Base-by-base conservation (phyloP, 2,797 vertebrate species). In the Danio kyathit region DNA sequence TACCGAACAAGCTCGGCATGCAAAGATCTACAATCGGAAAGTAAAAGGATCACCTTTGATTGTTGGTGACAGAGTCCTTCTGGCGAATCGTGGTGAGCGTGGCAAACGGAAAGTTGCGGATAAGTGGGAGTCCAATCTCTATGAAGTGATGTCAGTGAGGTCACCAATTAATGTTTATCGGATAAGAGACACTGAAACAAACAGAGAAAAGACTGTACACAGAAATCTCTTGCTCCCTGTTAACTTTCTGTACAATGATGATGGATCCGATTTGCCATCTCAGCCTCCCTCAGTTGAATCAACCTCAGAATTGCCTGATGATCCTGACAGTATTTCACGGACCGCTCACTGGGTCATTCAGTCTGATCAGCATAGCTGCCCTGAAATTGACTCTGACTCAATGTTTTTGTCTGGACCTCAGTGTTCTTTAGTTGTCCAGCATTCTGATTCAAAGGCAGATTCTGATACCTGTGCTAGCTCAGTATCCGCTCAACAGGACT, bases 31-130 rank as follows among this genome's bases (percentile, higher is more conserved):
- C 46, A 44, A 82, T 40, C 17, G 12, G 1, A 76, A 82, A 56
- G 74, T 77, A 9, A 82, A 64, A 9, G 74, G 80, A 8, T 82
- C 48, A 16, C 74, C 44, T 54, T 63, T 64, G 64, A 16, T 14
- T 10, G 43, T 9, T n/a, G 51, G 82, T 4, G 70, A 83, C 56
- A 11, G 76, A 74, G 82, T 80, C 3, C 44, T 72, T 38, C 5
- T 80, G 3, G 82, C 59, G 5, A 80, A 83, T 9, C 14, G 57
- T 44, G 82, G 63, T 40, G 77, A 83, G 40, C 43, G 13, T 11
- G 82, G 71, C 2, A 83, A 75, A 43, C 3, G 57, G 8, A 83
- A 83, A 5, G 65, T 80, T 21, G 77, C 77, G 21, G 71, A 83
- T 7, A 80, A 70, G 5, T 83, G 77, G 63, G 54, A 80, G 7